phyloP scores from a whole-genome alignment of 2,888 invertebrate genomes.

The Thysanoteuthis rhombus region DNA sequence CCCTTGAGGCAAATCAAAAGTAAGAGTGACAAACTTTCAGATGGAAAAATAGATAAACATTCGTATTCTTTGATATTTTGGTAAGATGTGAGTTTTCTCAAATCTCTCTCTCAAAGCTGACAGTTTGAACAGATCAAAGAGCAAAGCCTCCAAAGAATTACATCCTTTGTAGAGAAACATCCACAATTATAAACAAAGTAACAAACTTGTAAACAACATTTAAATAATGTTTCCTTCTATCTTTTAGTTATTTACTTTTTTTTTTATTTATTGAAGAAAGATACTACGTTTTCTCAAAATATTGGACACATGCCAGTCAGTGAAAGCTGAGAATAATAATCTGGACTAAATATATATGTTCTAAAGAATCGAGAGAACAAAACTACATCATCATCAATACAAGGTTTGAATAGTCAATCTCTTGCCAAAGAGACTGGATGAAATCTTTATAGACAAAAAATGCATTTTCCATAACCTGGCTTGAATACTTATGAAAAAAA shows the following conservation, averaged over 20 bases:
- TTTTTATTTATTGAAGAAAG: neutral
- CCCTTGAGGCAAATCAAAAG: neutral
- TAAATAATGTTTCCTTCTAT: neutral
- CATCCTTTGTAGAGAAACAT: neutral
- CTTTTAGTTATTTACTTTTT: neutral
- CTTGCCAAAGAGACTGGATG: no score
- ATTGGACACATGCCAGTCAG: neutral
- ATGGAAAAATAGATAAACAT: neutral
- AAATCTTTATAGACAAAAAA: no score
- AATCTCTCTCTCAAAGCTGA: neutral
- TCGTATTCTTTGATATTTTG: neutral
- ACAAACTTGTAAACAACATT: neutral
- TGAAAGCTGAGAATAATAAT: neutral
- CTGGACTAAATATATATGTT: neutral
- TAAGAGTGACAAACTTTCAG: neutral
- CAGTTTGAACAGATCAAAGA: neutral
- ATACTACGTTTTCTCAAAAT: neutral
- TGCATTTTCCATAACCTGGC: no score
- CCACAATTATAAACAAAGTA: neutral
- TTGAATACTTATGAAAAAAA: no score
- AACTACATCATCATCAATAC: no score
- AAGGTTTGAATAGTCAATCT: no score
- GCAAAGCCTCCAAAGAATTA: neutral
- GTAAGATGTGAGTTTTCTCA: neutral
- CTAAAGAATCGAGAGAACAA: neutral